These are phyloP conservation scores for Polydrusus tereticollis DNA, from an alignment of 2,888 invertebrate genomes.

Conservation along the genomic window DNA sequence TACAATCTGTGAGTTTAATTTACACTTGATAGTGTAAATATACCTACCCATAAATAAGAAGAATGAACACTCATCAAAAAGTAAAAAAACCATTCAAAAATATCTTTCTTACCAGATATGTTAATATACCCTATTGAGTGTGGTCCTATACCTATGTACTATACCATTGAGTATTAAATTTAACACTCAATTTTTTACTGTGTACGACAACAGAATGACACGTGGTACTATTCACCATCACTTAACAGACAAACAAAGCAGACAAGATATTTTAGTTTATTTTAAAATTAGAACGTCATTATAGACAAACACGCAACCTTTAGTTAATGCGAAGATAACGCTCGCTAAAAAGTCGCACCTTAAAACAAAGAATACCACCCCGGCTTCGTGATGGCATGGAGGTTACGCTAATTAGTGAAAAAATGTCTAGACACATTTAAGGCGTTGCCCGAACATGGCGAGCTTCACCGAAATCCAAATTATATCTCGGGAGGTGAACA, in stretches of 20 bases:
- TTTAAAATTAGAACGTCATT: background rate
- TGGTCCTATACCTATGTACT: no score
- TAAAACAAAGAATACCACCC: slow-evolving; percentile 18
- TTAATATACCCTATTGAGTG: no score
- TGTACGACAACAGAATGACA: background rate
- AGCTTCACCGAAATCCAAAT: slow-evolving; percentile 47
- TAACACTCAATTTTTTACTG: no score
- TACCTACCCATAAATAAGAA: no score
- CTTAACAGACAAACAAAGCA: background rate
- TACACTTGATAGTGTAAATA: no score
- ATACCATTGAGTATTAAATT: no score
- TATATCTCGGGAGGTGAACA: slow-evolving; percentile 34
- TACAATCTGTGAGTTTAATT: no score
- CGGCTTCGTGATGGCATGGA: slow-evolving; percentile 30
- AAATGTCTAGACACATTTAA: slow-evolving; percentile 52
- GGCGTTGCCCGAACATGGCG: slow-evolving; percentile 43
- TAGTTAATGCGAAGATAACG: background rate
- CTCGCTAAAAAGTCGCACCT: slow-evolving; percentile 10
- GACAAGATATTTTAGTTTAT: background rate
- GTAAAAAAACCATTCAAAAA: no score
- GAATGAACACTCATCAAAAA: no score
- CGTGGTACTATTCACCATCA: background rate
- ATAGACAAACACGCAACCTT: background rate
- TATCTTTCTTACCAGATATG: no score
- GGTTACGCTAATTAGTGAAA: slow-evolving; percentile 53